phyloP scores from a whole-genome alignment of 2,797 vertebrate species.

The Halcyon leucocephala region DNA sequence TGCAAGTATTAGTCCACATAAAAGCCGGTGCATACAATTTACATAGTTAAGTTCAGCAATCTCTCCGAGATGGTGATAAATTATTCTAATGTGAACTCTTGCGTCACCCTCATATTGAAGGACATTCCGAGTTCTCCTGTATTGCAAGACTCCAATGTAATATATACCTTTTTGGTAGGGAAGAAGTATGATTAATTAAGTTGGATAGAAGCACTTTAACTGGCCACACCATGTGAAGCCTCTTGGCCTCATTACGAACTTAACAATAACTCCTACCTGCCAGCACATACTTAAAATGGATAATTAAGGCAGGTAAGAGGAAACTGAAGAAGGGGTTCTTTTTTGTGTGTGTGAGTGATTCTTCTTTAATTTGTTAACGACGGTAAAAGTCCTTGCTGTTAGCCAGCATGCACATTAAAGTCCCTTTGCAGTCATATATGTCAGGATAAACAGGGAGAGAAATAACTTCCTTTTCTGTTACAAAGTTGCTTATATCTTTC shows the following conservation, averaged over 20 bases:
- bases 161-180: neutral
- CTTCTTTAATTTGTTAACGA: neutral
- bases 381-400: neutral
- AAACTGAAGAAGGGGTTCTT: neutral
- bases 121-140: neutral
- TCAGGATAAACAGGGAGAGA: neutral
- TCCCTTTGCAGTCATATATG: neutral
- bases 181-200: neutral
- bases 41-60: neutral
- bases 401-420: neutral
- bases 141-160: neutral
- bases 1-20: neutral
- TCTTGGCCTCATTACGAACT: neutral
- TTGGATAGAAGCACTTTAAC: neutral
- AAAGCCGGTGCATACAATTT: neutral
- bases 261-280: neutral
- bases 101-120: neutral
- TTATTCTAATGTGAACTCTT: neutral
- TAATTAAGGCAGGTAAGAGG: neutral
- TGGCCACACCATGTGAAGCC: neutral
- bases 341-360: neutral
- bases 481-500: neutral
- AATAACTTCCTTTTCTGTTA: neutral
- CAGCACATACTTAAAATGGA: neutral
- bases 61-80: neutral